Evolutionary conservation across 2,113 vertebrate species (phyloP), one percentile per base, ranked within the genome.

Genomic region (Melospiza melodia): DNA sequence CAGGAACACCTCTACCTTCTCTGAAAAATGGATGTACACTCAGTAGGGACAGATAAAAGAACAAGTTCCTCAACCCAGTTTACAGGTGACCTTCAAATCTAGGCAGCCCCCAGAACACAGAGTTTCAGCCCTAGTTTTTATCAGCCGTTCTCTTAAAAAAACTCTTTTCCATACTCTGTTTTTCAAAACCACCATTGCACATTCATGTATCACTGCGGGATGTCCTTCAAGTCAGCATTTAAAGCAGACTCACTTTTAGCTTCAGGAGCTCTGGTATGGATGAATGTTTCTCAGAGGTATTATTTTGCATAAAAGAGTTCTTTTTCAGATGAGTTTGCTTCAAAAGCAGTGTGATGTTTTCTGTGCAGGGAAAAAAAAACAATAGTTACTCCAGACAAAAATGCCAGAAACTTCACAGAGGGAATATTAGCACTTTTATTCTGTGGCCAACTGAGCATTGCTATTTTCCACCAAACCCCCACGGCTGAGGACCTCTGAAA

Each of bases 201-300:
- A 94, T 92, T 95, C 69, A 57, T 80, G 84, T 93, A 61, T 85
- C 95, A 77, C 90, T 81, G 94, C 3, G 0, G 88, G 90, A 95
- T 81, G 77, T 90, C 87, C 90, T 94, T 84, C 74, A 92, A 94
- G 89, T 80, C 85, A 93, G 85, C 84, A 92, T 89, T 93, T 95
- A 87, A 89, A 92, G 49, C 52, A 92, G 77, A 90, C 98, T 98
- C 97, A 98, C 98, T 97, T 98, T 98, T 96, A 97, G 93, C 89
- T 97, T 97, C 84, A 98, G 90, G 86, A 98, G 91, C 87, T 98
- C 94, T 89, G 95, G 84, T 98, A 98, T 71, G 66, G 85, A 95
- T 93, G 86, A 90, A 96, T 95, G 68, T 88, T 98, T 97, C 85
- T 97, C 97, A 93, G 84, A 97, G 85, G 96, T 90, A 88, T 92